phyloP scores from a whole-genome alignment of 1,140 invertebrate species.

The Uloborus diversus region DNA sequence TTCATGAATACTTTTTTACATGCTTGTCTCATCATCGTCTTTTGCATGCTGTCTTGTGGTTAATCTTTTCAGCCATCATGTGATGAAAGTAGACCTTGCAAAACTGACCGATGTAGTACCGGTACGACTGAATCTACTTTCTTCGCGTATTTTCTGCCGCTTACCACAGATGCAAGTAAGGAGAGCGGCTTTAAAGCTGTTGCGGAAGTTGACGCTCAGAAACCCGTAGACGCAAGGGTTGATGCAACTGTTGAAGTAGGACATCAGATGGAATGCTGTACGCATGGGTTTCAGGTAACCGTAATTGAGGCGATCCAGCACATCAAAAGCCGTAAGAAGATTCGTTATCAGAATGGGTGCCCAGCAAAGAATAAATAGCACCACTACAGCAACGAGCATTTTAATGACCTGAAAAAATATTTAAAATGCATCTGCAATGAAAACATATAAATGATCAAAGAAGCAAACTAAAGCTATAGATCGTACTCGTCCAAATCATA shows the following conservation, averaged over 20 bases:
- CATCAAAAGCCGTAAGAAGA: slow-evolving; percentile 72
- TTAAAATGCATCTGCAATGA: too few relatives aligned
- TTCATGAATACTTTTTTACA: not conserved
- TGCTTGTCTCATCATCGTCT: not conserved
- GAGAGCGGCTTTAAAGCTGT: slow-evolving; percentile 70
- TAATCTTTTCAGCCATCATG: slow-evolving; percentile 32
- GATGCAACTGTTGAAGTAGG: slow-evolving; percentile 79
- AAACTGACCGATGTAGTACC: slow-evolving; percentile 64
- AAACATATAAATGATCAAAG: too few relatives aligned
- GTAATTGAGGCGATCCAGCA: slow-evolving; percentile 69
- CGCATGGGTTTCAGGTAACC: slow-evolving; percentile 72
- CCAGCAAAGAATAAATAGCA: slow-evolving; percentile 77
- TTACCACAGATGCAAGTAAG: slow-evolving; percentile 62
- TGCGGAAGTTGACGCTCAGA: slow-evolving; percentile 81
- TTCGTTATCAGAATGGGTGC: slow-evolving; percentile 74
- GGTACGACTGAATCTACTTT: slow-evolving; percentile 62
- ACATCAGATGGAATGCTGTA: slow-evolving; percentile 73
- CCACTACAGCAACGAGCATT: slow-evolving; percentile 76
- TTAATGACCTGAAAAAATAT: slow-evolving; percentile 73
- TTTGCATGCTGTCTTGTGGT: not conserved
- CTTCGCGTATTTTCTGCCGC: slow-evolving; percentile 17
- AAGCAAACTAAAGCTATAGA: too few relatives aligned
- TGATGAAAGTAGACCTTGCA: slow-evolving; percentile 57
- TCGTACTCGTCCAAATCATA: too few relatives aligned
- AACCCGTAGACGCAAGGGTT: slow-evolving; percentile 83